These are phyloP conservation scores for Polypterus senegalus DNA, from an alignment of 2,113 vertebrate species.

Conservation along the genomic window DNA sequence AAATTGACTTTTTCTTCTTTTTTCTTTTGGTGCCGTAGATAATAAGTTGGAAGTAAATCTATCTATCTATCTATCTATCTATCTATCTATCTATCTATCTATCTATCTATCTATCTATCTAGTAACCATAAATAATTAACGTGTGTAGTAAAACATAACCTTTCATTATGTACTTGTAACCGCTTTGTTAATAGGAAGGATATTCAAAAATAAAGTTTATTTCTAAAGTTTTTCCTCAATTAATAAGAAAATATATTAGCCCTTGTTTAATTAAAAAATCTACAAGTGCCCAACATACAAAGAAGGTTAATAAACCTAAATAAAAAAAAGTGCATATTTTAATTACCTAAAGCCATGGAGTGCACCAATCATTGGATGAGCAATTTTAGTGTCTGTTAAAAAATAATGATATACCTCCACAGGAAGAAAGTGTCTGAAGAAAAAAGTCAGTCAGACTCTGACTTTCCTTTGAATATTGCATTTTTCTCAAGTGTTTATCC, in stretches of 20 bases:
- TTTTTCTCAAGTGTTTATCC: constrained; percentile 10
- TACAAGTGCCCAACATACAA: background rate
- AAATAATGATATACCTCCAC: constrained; percentile 17
- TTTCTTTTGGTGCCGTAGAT: too few species aligned
- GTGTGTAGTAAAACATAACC: too few species aligned
- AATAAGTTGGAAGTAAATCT: too few species aligned
- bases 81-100: background rate
- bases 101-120: background rate
- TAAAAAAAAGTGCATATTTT: background rate
- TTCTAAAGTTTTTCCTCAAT: background rate
- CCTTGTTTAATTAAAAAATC: background rate
- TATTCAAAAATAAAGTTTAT: background rate
- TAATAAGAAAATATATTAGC: background rate
- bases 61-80: too few species aligned
- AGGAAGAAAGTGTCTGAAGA: constrained; percentile 1
- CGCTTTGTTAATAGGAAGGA: background rate
- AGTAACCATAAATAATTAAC: background rate
- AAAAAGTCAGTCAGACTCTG: constrained; percentile 6
- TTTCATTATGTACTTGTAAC: too few species aligned
- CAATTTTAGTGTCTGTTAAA: constrained; percentile 1
- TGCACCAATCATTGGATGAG: background rate
- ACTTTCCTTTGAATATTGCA: background rate
- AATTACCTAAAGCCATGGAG: background rate
- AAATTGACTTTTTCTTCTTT: too few species aligned
- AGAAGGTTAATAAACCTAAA: constrained; percentile 2